Evolutionary conservation across 2,888 invertebrate genomes (phyloP).

Genomic region (Sialis lutaria): DNA sequence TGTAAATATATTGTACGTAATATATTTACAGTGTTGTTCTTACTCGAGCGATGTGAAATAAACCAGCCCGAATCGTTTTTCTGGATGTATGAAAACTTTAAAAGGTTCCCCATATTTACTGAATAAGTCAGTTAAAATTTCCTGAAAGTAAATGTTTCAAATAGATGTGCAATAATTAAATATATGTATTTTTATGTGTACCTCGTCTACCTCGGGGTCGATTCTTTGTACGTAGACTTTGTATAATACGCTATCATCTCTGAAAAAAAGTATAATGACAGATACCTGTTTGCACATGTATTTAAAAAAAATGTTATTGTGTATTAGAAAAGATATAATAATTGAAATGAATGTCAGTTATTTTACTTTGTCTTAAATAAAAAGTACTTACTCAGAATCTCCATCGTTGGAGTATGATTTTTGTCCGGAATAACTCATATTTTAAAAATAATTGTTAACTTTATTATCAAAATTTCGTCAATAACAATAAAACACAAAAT

Average conservation of each 20-base stretch:
- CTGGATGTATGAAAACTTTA: neutral
- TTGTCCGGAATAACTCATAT: too few relatives aligned
- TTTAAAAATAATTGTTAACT: too few relatives aligned
- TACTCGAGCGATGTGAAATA: too few relatives aligned
- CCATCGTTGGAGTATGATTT: too few relatives aligned
- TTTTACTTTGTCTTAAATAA: too few relatives aligned
- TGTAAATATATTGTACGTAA: neutral
- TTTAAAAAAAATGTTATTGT: neutral
- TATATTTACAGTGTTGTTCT: neutral
- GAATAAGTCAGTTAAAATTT: neutral
- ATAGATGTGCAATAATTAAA: neutral
- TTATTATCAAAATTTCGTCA: too few relatives aligned
- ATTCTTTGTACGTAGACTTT: neutral
- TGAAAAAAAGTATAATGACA: neutral
- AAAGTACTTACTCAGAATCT: too few relatives aligned
- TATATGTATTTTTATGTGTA: neutral
- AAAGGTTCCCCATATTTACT: neutral
- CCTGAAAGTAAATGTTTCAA: neutral
- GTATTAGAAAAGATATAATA: neutral
- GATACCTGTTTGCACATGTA: neutral
- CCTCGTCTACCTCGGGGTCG: neutral
- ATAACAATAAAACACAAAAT: too few relatives aligned
- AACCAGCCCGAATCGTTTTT: too few relatives aligned
- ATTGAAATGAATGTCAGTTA: too few relatives aligned
- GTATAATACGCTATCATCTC: neutral